Percentiles rank a stretch among this genome's conserved stretches.
These are phyloP conservation scores for Hylaea fasciaria DNA, from an alignment of 2,888 invertebrate genomes.

Conservation along the genomic window DNA sequence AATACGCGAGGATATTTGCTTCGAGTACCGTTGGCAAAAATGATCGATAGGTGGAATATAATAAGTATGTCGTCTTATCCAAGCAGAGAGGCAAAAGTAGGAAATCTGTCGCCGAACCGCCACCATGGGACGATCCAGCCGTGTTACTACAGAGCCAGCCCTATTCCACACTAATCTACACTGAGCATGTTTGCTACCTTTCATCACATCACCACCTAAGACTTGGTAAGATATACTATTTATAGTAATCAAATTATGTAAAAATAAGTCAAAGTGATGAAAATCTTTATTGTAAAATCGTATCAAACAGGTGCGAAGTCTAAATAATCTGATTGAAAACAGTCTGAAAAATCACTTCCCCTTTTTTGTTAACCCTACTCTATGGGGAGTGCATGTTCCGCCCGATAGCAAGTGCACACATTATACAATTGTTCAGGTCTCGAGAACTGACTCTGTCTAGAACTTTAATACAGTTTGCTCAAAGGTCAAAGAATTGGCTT, in stretches of 20 bases:
- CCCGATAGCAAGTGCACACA: constrained; percentile 77
- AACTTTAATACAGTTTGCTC: constrained; percentile 30
- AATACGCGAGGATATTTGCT: constrained; percentile 73
- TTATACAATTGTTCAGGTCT: constrained; percentile 66
- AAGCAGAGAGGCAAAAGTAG: background rate
- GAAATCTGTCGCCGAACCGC: too few species aligned
- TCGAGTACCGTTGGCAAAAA: constrained; percentile 59
- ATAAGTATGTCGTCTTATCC: background rate
- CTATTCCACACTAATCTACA: too few species aligned
- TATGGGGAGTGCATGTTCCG: constrained; percentile 64
- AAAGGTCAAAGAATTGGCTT: constrained; percentile 17
- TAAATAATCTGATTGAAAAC: background rate
- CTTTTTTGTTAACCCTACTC: constrained; percentile 52
- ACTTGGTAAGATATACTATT: too few species aligned
- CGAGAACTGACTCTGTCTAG: constrained; percentile 39
- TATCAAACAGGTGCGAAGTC: too few species aligned
- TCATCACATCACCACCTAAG: too few species aligned
- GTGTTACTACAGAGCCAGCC: too few species aligned
- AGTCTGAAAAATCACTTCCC: background rate
- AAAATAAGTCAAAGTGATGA: too few species aligned
- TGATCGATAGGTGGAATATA: constrained; percentile 1
- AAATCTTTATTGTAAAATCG: too few species aligned
- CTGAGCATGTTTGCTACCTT: too few species aligned
- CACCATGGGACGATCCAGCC: too few species aligned
- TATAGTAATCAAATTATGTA: too few species aligned